phyloP scores from a whole-genome alignment of 2,888 invertebrate genomes.

The Cheilosia impressa region DNA sequence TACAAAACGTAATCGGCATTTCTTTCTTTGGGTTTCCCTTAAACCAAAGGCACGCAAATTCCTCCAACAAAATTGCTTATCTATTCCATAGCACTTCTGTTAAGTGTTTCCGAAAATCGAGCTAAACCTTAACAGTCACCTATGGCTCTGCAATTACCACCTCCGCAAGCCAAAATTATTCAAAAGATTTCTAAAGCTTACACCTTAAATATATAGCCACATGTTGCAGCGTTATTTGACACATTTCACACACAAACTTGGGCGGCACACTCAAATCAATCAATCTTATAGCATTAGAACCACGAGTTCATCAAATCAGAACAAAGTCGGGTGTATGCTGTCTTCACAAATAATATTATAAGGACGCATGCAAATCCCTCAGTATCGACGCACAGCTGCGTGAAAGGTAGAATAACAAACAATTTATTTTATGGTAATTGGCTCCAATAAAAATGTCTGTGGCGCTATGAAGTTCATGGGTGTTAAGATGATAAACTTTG shows the following conservation, averaged over 20 bases:
- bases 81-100: too few species aligned
- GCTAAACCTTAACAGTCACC: too few species aligned
- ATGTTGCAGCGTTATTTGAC: conserved; percentile 25
- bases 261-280: conserved; percentile 38
- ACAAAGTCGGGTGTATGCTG: not conserved
- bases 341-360: not conserved
- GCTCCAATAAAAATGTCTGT: conserved; percentile 13
- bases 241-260: not conserved
- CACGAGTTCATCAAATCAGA: conserved; percentile 31
- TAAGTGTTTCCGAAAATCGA: too few species aligned
- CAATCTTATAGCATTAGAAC: conserved; percentile 42
- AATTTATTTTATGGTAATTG: conserved; percentile 62
- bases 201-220: not conserved
- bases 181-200: conserved; percentile 1
- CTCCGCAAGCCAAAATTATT: too few species aligned
- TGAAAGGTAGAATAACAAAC: conserved; percentile 42
- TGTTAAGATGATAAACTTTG: conserved; percentile 35
- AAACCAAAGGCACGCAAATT: too few species aligned
- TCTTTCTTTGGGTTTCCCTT: too few species aligned
- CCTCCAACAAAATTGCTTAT: too few species aligned
- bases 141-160: too few species aligned
- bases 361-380: conserved; percentile 5
- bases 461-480: not conserved
- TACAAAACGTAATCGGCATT: too few species aligned
- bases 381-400: conserved; percentile 41